A percentile compares a stretch with the other conserved stretches of the same genome.
Conservation (phyloP, 2,888 invertebrate genomes). For the Loripinus fragilis region DNA sequence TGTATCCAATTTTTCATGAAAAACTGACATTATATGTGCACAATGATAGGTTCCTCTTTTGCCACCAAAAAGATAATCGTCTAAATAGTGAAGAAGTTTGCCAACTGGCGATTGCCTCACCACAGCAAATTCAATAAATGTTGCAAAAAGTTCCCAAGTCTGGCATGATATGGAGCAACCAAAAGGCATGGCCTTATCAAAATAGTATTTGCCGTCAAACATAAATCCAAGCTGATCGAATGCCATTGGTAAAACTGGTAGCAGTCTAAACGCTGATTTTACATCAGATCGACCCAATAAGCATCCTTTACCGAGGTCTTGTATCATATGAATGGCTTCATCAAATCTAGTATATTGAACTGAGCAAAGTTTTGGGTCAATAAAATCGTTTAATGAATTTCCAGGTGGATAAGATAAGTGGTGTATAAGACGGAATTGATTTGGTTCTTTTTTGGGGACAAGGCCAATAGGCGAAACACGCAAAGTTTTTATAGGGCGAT, state of each 20-base stretch:
- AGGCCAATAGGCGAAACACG: constrained; percentile 45
- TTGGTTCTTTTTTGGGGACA: constrained; percentile 34
- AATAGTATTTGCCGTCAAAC: constrained; percentile 35
- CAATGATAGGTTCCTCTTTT: too few relatives aligned
- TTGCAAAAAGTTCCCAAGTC: constrained; percentile 25
- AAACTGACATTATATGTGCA: too few relatives aligned
- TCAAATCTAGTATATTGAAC: constrained; percentile 49
- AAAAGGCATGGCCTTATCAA: constrained; percentile 42
- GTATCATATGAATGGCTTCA: constrained; percentile 41
- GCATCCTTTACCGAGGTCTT: constrained; percentile 29
- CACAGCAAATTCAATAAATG: constrained; percentile 15
- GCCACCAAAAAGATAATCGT: too few relatives aligned
- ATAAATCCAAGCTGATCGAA: constrained; percentile 34
- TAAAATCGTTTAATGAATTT: constrained; percentile 39
- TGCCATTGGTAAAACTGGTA: constrained; percentile 27
- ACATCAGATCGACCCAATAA: too few relatives aligned
- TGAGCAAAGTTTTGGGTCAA: constrained; percentile 32
- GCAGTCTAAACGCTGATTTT: constrained; percentile 27
- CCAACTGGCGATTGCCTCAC: neutral
- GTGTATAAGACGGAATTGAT: constrained; percentile 44
- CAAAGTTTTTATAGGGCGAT: constrained; percentile 19
- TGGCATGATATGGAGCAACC: constrained; percentile 33
- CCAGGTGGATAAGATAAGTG: constrained; percentile 43
- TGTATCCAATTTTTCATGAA: too few relatives aligned
- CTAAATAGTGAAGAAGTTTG: too few relatives aligned